phyloP scores from a whole-genome alignment of 35 echinoderm and acorn worm species.

The Lytechinus variegatus region DNA sequence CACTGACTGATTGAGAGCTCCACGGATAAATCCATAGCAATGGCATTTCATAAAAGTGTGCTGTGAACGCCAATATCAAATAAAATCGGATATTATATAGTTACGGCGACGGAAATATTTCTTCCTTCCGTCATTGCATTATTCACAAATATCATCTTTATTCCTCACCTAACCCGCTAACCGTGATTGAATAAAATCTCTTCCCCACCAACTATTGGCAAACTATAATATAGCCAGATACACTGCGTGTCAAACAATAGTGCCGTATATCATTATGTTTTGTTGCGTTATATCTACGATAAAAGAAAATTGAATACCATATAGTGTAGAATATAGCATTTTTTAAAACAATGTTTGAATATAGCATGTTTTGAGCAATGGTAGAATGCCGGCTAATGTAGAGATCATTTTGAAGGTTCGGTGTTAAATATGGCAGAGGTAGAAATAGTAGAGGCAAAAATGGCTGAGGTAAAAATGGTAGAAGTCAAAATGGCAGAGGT shows the following conservation, averaged over 20 bases:
- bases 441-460: no score
- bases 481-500: no score
- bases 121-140: slow-evolving; percentile 27
- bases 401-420: no score
- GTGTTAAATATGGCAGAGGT: no score
- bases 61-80: background rate
- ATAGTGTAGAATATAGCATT: no score
- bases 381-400: no score
- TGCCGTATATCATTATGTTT: no score
- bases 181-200: background rate
- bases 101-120: background rate
- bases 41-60: background rate
- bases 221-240: background rate
- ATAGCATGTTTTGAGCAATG: no score
- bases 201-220: background rate
- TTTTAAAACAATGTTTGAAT: no score
- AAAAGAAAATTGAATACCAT: no score
- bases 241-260: background rate
- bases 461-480: no score
- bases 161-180: background rate
- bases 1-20: background rate
- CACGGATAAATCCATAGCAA: background rate
- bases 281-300: no score
- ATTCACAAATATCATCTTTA: background rate
- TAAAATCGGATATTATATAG: background rate